Conservation (phyloP, 2,113 vertebrate genomes). For the Ifrita kowaldi region DNA sequence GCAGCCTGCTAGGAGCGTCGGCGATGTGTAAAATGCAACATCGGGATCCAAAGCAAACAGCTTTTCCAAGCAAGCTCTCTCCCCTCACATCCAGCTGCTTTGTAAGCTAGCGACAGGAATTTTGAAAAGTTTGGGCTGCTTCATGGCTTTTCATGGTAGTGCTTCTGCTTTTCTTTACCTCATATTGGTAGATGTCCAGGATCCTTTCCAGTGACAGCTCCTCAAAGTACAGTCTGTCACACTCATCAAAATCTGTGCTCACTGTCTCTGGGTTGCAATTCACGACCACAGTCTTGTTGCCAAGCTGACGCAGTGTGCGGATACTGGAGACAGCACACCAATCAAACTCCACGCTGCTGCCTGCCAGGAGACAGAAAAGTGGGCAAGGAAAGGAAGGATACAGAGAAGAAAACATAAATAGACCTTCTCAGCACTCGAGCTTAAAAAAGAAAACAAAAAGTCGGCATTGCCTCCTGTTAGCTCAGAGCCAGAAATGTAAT, state of each 20-base stretch:
- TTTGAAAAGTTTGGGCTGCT: background rate
- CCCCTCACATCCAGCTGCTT: background rate
- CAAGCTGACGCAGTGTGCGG: constrained; percentile 86
- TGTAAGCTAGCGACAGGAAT: background rate
- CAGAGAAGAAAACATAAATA: background rate
- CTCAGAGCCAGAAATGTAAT: background rate
- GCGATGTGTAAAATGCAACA: constrained; percentile 14
- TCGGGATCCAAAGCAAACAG: background rate
- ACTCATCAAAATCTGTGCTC: constrained; percentile 98
- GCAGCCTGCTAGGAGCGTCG: constrained; percentile 30
- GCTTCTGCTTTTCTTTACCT: constrained; percentile 75
- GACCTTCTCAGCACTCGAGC: background rate
- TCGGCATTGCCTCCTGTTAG: background rate
- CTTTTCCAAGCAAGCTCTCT: background rate
- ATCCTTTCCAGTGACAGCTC: constrained; percentile 93
- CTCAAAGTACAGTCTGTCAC: constrained; percentile 96
- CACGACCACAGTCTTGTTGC: constrained; percentile 87
- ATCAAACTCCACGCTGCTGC: constrained; percentile 96
- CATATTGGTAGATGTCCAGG: constrained; percentile 90
- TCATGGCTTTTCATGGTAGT: background rate
- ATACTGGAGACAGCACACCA: constrained; percentile 97
- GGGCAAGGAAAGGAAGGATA: background rate
- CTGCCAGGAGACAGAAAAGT: constrained; percentile 64
- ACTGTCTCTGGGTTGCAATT: constrained; percentile 97
- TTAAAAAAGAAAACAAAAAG: background rate